Percentiles rank a stretch among this genome's conserved stretches.
These are phyloP conservation scores for Periparus ater DNA, from an alignment of 2,797 vertebrate genomes.

Conservation along the genomic window DNA sequence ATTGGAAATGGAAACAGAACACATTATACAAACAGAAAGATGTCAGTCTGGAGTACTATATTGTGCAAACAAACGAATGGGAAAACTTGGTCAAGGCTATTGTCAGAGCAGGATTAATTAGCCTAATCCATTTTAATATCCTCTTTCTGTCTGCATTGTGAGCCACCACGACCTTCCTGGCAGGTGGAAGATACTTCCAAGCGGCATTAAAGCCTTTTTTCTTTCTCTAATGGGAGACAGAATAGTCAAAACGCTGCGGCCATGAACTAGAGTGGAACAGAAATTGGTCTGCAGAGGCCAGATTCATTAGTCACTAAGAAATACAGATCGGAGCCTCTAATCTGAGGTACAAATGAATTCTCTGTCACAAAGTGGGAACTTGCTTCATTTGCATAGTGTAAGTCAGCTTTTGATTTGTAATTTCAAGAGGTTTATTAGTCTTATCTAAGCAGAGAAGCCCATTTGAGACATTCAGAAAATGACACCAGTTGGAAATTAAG, in stretches of 20 bases:
- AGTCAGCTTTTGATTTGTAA: constrained; percentile 76
- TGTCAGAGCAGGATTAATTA: constrained; percentile 84
- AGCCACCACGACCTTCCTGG: constrained; percentile 77
- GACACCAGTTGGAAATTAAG: constrained; percentile 61
- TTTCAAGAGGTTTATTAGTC: constrained; percentile 77
- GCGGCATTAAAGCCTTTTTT: constrained; percentile 67
- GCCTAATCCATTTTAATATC: constrained; percentile 86
- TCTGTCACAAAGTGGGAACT: constrained; percentile 77
- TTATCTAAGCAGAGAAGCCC: constrained; percentile 71
- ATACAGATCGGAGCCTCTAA: constrained; percentile 75
- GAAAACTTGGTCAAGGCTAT: constrained; percentile 60
- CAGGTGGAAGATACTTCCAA: constrained; percentile 82
- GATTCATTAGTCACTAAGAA: constrained; percentile 82
- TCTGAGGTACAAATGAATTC: constrained; percentile 82
- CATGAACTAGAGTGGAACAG: constrained; percentile 80
- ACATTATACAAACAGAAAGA: constrained; percentile 53
- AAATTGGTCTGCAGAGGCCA: constrained; percentile 79
- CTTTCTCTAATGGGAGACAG: constrained; percentile 76
- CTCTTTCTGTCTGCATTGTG: constrained; percentile 76
- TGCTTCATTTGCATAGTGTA: constrained; percentile 75
- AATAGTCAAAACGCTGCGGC: constrained; percentile 78
- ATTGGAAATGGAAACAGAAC: constrained; percentile 43
- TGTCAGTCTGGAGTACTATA: constrained; percentile 27
- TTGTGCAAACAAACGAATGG: constrained; percentile 38
- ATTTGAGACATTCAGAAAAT: constrained; percentile 67